phyloP scores from a whole-genome alignment of 1,140 invertebrate species.

The Drosophila pandora region DNA sequence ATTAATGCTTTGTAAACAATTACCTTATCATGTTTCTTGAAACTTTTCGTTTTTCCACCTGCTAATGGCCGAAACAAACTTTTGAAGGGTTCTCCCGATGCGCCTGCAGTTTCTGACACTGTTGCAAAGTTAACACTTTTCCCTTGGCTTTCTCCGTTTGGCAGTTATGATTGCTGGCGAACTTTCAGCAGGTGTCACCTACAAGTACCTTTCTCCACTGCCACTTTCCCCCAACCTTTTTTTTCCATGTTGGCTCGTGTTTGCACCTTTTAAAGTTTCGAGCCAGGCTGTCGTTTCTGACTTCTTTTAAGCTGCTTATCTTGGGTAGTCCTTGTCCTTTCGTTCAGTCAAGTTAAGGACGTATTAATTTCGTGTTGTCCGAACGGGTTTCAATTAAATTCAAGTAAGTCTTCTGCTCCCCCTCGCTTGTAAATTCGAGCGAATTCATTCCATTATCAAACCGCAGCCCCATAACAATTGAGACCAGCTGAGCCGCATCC shows the following conservation, averaged over 20 bases:
- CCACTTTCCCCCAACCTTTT: no score
- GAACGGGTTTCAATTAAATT: conserved; percentile 18
- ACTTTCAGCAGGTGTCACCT: conserved; percentile 38
- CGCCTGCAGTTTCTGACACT: conserved; percentile 49
- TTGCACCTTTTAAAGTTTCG: neutral
- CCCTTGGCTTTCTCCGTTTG: neutral
- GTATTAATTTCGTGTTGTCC: neutral
- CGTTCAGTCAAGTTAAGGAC: neutral
- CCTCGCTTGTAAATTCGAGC: neutral
- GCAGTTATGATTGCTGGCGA: conserved; percentile 21
- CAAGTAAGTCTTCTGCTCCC: neutral
- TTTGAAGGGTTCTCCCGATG: conserved; percentile 21
- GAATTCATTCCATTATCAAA: conserved; percentile 13
- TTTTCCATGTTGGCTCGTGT: neutral
- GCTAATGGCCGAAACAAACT: conserved; percentile 17
- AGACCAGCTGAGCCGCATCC: conserved; percentile 26
- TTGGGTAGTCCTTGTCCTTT: neutral
- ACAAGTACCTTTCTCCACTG: neutral
- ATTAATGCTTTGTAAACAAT: no score
- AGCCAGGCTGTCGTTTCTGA: conserved; percentile 2
- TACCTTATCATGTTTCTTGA: neutral
- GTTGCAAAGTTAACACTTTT: conserved; percentile 38
- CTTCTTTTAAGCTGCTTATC: neutral
- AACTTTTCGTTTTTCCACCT: conserved; percentile 1
- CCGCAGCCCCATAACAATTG: conserved; percentile 43